Evolutionary conservation across 2,113 vertebrate genomes (phyloP).

Genomic region (Lycaon pictus): DNA sequence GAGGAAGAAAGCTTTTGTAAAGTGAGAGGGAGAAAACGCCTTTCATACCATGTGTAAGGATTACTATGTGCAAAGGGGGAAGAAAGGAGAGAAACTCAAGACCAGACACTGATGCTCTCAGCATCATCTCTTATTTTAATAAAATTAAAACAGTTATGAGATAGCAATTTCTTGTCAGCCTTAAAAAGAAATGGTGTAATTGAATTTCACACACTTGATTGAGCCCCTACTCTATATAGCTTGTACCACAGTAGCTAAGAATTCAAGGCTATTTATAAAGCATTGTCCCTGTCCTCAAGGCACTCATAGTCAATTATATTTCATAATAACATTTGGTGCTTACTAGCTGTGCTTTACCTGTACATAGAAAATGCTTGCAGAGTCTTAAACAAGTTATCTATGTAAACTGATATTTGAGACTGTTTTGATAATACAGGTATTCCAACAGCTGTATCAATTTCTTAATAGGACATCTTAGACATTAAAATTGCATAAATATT

Average conservation of each 20-base stretch:
- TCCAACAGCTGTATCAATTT: background rate
- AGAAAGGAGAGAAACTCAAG: background rate
- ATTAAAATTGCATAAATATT: background rate
- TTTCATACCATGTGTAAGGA: background rate
- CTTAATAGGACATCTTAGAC: background rate
- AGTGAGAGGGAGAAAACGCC: background rate
- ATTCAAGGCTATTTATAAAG: slow-evolving; percentile 47
- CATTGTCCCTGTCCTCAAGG: slow-evolving; percentile 54
- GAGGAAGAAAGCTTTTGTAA: background rate
- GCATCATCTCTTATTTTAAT: background rate
- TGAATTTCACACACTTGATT: slow-evolving; percentile 49
- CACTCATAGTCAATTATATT: slow-evolving; percentile 62
- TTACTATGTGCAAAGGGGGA: rapidly evolving
- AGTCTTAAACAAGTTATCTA: background rate
- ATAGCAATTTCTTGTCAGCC: slow-evolving; percentile 40
- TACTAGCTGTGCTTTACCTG: background rate
- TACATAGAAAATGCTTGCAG: background rate
- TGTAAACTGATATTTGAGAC: background rate
- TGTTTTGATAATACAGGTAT: background rate
- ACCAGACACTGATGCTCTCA: background rate
- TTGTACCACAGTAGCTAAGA: background rate
- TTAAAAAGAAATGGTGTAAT: slow-evolving; percentile 55
- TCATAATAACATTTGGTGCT: slow-evolving; percentile 49
- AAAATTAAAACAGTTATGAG: slow-evolving; percentile 45
- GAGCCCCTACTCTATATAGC: background rate